A percentile compares a stretch with the other conserved stretches of the same genome.
phyloP scores from a whole-genome alignment of 2,113 vertebrate genomes.

The Bucco capensis region DNA sequence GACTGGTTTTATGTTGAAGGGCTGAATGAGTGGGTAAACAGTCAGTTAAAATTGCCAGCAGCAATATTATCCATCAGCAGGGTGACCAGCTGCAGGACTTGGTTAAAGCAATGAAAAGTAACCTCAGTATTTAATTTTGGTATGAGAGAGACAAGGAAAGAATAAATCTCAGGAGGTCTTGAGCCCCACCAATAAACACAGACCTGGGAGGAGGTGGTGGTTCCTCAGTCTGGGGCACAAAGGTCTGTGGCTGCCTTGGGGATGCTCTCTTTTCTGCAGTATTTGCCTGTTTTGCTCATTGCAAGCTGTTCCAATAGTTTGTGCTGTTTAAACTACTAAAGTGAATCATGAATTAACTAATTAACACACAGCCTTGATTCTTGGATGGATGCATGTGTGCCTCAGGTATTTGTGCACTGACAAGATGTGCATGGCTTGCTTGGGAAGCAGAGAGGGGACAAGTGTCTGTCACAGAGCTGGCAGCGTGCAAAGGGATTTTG shows the following conservation, averaged over 20 bases:
- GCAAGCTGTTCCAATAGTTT: neutral
- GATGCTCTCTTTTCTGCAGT: neutral
- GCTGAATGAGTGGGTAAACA: neutral
- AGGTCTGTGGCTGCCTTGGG: neutral
- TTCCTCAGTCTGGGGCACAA: neutral
- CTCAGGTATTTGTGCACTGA: neutral
- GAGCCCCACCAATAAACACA: neutral
- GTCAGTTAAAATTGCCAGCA: neutral
- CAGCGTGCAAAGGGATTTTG: neutral
- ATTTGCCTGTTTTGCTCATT: neutral
- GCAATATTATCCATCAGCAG: neutral
- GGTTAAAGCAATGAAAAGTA: neutral
- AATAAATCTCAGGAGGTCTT: neutral
- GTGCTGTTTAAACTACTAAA: neutral
- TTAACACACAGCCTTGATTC: neutral
- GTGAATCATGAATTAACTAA: neutral
- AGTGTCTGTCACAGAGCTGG: neutral
- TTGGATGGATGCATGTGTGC: rapidly evolving
- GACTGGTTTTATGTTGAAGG: neutral
- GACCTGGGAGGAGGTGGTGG: neutral
- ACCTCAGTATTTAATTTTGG: neutral
- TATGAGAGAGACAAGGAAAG: neutral
- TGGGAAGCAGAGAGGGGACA: neutral
- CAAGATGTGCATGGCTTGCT: rapidly evolving
- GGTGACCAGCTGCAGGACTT: neutral